These are phyloP conservation scores for Loxodonta africana DNA, from an alignment of 2,113 vertebrate species.

Conservation along the genomic window DNA sequence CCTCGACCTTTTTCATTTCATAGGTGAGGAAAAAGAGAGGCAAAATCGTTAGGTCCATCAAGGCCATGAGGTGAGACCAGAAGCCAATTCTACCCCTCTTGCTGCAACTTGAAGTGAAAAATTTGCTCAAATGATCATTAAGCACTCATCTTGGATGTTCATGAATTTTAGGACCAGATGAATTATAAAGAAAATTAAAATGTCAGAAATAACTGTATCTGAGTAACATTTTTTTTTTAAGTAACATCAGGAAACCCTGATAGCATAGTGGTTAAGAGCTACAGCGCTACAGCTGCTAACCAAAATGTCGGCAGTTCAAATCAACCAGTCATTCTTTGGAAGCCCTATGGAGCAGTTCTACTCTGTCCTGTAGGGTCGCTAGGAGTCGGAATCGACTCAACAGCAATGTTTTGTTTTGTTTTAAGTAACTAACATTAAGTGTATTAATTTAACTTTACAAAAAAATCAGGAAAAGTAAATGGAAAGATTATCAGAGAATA, in stretches of 20 bases:
- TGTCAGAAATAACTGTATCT: conserved; percentile 20
- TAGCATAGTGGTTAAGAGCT: too few relatives aligned
- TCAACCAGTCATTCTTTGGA: too few relatives aligned
- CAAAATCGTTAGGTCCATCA: conserved; percentile 41
- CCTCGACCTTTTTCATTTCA: background rate
- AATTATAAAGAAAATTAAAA: conserved; percentile 61
- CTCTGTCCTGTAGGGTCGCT: too few relatives aligned
- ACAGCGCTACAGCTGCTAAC: too few relatives aligned
- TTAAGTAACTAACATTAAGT: conserved; percentile 6
- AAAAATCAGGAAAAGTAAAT: conserved; percentile 45
- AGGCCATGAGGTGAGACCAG: background rate
- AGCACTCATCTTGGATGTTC: background rate
- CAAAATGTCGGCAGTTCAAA: too few relatives aligned
- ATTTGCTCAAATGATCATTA: conserved; percentile 30
- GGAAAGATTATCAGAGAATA: conserved; percentile 53
- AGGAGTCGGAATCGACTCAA: too few relatives aligned
- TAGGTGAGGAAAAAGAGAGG: background rate
- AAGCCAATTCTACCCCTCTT: background rate
- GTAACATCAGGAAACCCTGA: too few relatives aligned
- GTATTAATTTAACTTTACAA: conserved; percentile 54
- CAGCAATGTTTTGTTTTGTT: too few relatives aligned
- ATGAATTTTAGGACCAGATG: conserved; percentile 21
- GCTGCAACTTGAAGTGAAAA: background rate
- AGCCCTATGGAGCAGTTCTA: too few relatives aligned
- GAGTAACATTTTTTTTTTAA: background rate